Percentiles rank a stretch among this genome's conserved stretches.
phyloP scores from a whole-genome alignment of 2,113 vertebrate genomes.

The Apaloderma vittatum region DNA sequence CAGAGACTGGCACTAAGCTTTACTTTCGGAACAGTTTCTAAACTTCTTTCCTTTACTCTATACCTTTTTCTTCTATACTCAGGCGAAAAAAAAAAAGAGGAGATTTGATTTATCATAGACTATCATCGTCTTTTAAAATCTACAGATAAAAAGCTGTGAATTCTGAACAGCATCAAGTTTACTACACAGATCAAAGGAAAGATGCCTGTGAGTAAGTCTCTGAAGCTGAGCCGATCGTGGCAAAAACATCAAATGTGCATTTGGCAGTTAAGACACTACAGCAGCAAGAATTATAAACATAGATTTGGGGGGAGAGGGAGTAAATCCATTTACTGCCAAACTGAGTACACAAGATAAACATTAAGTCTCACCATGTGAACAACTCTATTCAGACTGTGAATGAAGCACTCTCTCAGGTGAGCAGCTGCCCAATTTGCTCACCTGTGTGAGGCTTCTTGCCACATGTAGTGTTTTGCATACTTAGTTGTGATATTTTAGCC shows the following conservation, averaged over 20 bases:
- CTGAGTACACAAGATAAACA: not conserved
- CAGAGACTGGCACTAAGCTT: not conserved
- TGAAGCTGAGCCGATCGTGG: not conserved
- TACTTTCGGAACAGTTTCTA: not conserved
- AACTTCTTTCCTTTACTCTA: not conserved
- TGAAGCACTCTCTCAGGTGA: not conserved
- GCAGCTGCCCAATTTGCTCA: not conserved
- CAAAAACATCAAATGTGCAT: not conserved
- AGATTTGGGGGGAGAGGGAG: not conserved
- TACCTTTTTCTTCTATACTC: not conserved
- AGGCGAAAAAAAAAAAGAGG: not conserved
- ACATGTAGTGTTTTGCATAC: not conserved
- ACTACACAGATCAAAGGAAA: not conserved
- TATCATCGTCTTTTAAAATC: not conserved
- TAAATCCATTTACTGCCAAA: conserved; percentile 18
- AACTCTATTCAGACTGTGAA: not conserved
- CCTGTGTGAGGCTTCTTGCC: not conserved
- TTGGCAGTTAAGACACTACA: not conserved
- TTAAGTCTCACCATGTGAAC: not conserved
- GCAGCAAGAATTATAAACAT: not conserved
- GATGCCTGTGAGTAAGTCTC: not conserved
- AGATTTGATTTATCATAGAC: not conserved
- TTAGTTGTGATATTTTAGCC: not conserved
- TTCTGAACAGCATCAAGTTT: not conserved
- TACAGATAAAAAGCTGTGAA: not conserved